A percentile compares a stretch with the other conserved stretches of the same genome.
Evolutionary conservation across 2,888 invertebrate species (phyloP).

Genomic region (Malthinus flaveolus): DNA sequence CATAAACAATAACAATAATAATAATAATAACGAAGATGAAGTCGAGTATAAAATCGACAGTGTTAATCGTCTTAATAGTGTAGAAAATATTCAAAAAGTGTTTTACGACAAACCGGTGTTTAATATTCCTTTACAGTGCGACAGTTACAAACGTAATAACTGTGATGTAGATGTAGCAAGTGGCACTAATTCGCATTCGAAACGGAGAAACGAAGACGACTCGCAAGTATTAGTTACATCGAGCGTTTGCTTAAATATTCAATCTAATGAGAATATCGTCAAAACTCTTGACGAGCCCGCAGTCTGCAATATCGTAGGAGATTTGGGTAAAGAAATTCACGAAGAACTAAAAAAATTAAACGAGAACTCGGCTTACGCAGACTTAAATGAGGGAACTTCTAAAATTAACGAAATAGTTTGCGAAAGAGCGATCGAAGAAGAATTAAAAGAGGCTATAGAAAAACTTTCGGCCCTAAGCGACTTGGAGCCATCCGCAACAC

Average conservation of each 20-base stretch:
- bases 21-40: conserved; percentile 42
- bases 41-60: conserved; percentile 50
- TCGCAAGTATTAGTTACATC: conserved; percentile 35
- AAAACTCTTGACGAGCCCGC: conserved; percentile 43
- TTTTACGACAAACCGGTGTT: conserved; percentile 63
- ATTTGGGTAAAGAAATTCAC: conserved; percentile 64
- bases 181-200: conserved; percentile 42
- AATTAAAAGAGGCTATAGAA: conserved; percentile 49
- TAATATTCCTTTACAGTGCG: conserved; percentile 54
- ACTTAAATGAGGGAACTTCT: neutral
- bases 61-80: conserved; percentile 54
- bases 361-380: conserved; percentile 12
- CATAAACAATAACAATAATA: conserved; percentile 46
- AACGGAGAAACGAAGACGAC: conserved; percentile 45
- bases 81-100: conserved; percentile 58
- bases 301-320: conserved; percentile 58
- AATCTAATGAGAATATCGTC: conserved; percentile 33
- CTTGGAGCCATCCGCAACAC: conserved; percentile 45
- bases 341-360: conserved; percentile 60
- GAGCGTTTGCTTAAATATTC: conserved; percentile 60
- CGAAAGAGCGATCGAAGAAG: conserved; percentile 41
- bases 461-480: conserved; percentile 47
- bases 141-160: conserved; percentile 37
- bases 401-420: conserved; percentile 9
- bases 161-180: conserved; percentile 39